Conservation (phyloP, 2,888 invertebrate species). For the Phytoseiulus persimilis region DNA sequence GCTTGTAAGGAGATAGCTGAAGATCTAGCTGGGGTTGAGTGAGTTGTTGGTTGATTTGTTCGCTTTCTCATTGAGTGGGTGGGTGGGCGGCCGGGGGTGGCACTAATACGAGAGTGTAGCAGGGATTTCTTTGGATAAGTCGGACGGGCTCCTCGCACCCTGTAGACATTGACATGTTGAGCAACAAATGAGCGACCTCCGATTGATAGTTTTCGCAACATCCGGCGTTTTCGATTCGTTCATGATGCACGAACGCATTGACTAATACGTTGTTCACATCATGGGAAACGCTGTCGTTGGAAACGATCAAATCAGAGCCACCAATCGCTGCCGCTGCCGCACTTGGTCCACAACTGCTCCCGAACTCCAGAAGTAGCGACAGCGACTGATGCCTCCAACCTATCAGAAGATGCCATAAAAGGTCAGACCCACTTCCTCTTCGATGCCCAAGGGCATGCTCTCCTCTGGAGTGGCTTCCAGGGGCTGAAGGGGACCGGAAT, state of each 20-base stretch:
- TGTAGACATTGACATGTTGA: neutral
- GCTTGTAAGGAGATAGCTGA: neutral
- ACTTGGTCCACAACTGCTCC: neutral
- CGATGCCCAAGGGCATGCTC: neutral
- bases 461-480: neutral
- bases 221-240: neutral
- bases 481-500: slow-evolving; percentile 8
- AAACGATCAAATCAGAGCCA: neutral
- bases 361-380: neutral
- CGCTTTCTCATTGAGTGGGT: neutral
- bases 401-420: slow-evolving; percentile 35
- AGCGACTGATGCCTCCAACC: neutral
- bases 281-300: neutral
- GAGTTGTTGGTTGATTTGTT: neutral
- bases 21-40: neutral
- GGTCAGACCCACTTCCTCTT: slow-evolving; percentile 28
- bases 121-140: slow-evolving; percentile 38
- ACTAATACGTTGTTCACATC: neutral
- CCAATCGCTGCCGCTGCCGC: neutral
- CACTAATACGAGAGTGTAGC: neutral
- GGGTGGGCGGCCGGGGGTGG: slow-evolving; percentile 8
- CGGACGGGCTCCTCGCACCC: slow-evolving; percentile 20
- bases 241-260: neutral
- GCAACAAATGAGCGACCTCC: neutral
- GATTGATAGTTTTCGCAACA: neutral